phyloP scores from a whole-genome alignment of 2,888 invertebrate species.

The Leptogaster cylindrica region DNA sequence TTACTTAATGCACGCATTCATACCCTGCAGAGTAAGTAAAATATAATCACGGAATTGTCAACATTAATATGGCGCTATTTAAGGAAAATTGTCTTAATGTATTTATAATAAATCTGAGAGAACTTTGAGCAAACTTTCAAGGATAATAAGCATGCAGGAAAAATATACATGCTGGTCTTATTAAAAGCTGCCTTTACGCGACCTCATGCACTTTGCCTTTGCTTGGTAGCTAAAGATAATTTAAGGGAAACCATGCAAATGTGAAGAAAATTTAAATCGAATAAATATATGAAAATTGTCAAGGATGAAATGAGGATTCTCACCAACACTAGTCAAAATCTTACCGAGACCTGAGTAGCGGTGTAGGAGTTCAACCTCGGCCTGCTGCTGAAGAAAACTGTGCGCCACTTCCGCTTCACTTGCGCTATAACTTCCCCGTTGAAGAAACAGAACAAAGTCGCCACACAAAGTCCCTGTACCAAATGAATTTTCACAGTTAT shows the following conservation, averaged over 20 bases:
- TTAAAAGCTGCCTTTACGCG: not conserved
- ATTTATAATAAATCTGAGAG: no score
- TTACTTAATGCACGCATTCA: no score
- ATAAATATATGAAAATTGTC: not conserved
- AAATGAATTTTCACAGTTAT: no score
- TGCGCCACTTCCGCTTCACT: conserved; percentile 81
- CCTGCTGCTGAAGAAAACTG: conserved; percentile 69
- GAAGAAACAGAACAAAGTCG: conserved; percentile 91
- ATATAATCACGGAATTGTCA: no score
- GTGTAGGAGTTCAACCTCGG: conserved; percentile 84
- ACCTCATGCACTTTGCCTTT: conserved; percentile 4
- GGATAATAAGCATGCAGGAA: conserved; percentile 11
- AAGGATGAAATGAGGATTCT: not conserved
- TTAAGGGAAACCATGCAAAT: conserved; percentile 27
- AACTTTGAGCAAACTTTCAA: no score
- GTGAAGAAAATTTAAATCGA: conserved; percentile 17
- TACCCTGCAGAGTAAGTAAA: no score
- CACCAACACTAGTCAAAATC: conserved; percentile 57
- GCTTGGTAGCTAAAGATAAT: not conserved
- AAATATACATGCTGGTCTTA: not conserved
- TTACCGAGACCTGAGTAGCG: conserved; percentile 87
- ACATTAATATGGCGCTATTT: no score
- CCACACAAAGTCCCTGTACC: conserved; percentile 86
- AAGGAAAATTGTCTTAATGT: no score
- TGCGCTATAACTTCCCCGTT: conserved; percentile 94